Evolutionary conservation across 2,797 vertebrate species (phyloP).

Genomic region (Cuniculus paca): DNA sequence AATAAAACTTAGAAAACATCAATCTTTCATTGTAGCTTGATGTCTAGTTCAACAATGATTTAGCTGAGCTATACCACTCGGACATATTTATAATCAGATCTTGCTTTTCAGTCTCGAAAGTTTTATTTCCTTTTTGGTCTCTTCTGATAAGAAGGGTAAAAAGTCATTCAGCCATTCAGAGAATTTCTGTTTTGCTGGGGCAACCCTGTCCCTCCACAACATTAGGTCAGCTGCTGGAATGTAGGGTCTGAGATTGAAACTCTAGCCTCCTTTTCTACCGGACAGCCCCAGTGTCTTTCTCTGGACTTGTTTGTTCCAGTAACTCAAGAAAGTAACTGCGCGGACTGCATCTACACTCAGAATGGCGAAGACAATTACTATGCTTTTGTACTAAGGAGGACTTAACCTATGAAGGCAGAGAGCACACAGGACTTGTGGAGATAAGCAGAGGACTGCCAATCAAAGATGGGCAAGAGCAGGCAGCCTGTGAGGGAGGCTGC

Average conservation of each 20-base stretch:
- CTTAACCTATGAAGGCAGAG: slow-evolving; percentile 5
- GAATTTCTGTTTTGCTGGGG: slow-evolving; percentile 15
- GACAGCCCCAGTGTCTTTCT: background rate
- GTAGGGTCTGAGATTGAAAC: slow-evolving; percentile 42
- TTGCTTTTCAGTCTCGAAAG: slow-evolving; percentile 25
- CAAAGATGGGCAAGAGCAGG: background rate
- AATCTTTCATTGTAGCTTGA: background rate
- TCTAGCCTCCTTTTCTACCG: background rate
- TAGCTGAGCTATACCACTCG: background rate
- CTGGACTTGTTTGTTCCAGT: background rate
- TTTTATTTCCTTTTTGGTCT: slow-evolving; percentile 43
- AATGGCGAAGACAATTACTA: background rate
- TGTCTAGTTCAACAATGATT: background rate
- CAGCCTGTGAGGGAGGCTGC: background rate
- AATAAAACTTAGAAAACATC: background rate
- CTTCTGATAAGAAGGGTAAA: slow-evolving; percentile 45
- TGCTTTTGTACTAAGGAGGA: background rate
- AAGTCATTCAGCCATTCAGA: background rate
- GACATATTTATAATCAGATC: slow-evolving; percentile 33
- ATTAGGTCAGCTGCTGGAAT: background rate
- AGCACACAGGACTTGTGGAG: slow-evolving; percentile 32
- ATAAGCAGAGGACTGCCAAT: slow-evolving; percentile 27
- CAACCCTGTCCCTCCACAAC: background rate
- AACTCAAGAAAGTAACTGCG: slow-evolving; percentile 37
- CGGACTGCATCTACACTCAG: background rate